Evolutionary conservation across 2,888 invertebrate species (phyloP).

Genomic region (Ischnus inquisitorius): DNA sequence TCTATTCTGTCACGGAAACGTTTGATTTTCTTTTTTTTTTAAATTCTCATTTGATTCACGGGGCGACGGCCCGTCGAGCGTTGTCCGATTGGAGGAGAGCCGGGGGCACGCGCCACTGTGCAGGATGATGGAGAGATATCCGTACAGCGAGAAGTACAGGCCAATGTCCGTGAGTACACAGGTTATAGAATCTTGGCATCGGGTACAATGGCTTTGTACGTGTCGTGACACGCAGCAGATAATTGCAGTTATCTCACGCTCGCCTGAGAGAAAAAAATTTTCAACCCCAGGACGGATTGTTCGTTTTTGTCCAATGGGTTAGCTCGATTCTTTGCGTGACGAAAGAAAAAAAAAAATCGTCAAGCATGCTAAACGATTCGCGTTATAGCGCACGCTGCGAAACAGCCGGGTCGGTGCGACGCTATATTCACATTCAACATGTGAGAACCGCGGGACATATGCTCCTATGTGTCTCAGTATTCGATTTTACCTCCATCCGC

Average conservation of each 20-base stretch:
- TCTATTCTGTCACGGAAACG: background rate
- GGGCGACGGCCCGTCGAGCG: slow-evolving; percentile 12
- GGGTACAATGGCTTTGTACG: slow-evolving; percentile 42
- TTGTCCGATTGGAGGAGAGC: slow-evolving; percentile 44
- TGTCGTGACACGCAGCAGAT: slow-evolving; percentile 46
- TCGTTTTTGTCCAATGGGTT: background rate
- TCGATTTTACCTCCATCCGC: too few relatives aligned
- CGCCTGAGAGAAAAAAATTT: slow-evolving; percentile 32
- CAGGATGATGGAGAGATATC: slow-evolving; percentile 52
- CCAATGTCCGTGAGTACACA: slow-evolving; percentile 39
- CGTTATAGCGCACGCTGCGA: too few relatives aligned
- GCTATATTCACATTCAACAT: too few relatives aligned
- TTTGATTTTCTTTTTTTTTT: slow-evolving; percentile 8
- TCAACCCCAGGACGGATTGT: slow-evolving; percentile 15
- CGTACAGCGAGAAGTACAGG: slow-evolving; percentile 35
- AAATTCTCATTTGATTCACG: slow-evolving; percentile 4
- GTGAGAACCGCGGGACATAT: too few relatives aligned
- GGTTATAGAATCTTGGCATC: slow-evolving; percentile 47
- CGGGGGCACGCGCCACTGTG: slow-evolving; percentile 14
- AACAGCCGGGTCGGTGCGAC: too few relatives aligned
- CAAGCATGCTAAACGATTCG: too few relatives aligned
- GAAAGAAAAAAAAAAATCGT: too few relatives aligned
- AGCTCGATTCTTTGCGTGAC: slow-evolving; percentile 11
- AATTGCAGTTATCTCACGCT: slow-evolving; percentile 60
- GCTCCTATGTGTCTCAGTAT: too few relatives aligned